Conservation (phyloP, 2,888 invertebrate genomes). For the Andrena bucephala region DNA sequence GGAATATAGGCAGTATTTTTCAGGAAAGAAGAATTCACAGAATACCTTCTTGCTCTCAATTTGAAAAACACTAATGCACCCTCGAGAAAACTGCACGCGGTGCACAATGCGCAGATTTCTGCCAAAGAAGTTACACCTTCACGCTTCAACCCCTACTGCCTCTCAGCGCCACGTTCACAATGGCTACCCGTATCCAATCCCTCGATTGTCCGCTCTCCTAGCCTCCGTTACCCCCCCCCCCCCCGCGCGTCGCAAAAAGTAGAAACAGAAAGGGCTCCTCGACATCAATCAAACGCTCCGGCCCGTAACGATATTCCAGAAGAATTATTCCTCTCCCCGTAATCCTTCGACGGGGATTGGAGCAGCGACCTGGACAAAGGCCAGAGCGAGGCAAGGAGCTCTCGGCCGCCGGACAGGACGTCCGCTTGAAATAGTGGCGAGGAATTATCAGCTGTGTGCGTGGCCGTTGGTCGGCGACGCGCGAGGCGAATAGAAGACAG, state of each 20-base stretch:
- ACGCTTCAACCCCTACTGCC: slow-evolving; percentile 1
- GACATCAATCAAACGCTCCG: neutral
- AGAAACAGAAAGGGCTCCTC: neutral
- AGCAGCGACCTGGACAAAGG: slow-evolving; percentile 63
- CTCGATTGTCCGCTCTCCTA: slow-evolving; percentile 1
- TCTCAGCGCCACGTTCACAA: neutral
- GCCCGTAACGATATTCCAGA: slow-evolving; percentile 1
- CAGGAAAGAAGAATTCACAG: neutral
- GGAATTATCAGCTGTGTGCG: slow-evolving; percentile 67
- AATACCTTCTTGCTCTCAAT: neutral
- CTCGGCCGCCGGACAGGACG: slow-evolving; percentile 44
- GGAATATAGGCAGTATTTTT: neutral
- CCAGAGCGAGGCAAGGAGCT: slow-evolving; percentile 48
- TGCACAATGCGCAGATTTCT: neutral
- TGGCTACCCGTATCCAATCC: slow-evolving; percentile 3
- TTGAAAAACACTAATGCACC: neutral
- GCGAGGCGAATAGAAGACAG: slow-evolving; percentile 38
- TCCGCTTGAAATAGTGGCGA: slow-evolving; percentile 75
- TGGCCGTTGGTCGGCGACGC: slow-evolving; percentile 29
- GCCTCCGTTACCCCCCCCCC: neutral
- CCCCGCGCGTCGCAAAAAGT: slow-evolving; percentile 1
- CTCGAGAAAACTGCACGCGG: neutral
- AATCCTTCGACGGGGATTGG: slow-evolving; percentile 58
- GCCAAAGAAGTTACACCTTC: neutral
- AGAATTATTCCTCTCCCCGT: slow-evolving; percentile 19